Conservation (phyloP, 2,888 invertebrate species). For the Athrips mouffetella region DNA sequence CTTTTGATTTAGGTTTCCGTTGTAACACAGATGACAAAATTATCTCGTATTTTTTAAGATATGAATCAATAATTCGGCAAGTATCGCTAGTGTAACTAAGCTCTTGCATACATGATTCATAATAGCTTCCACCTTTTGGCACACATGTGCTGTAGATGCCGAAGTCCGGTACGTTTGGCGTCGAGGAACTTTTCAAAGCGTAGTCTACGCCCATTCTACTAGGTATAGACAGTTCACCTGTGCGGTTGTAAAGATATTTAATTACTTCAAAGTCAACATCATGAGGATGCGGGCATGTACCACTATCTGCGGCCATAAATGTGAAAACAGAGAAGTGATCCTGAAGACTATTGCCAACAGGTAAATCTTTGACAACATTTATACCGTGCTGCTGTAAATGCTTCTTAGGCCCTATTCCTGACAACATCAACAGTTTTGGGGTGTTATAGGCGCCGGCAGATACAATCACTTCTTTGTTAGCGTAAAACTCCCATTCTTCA, state of each 20-base stretch:
- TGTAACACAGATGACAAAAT: background rate
- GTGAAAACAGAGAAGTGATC: constrained; percentile 57
- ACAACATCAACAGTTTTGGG: constrained; percentile 54
- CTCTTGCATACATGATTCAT: background rate
- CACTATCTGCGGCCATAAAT: constrained; percentile 47
- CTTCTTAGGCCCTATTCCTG: constrained; percentile 55
- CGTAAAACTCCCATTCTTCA: constrained; percentile 38
- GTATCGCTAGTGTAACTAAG: background rate
- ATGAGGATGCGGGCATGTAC: constrained; percentile 40
- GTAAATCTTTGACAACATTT: constrained; percentile 43
- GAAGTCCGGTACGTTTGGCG: constrained; percentile 48
- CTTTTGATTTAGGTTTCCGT: background rate
- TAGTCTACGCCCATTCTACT: constrained; percentile 52
- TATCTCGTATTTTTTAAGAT: background rate
- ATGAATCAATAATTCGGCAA: background rate
- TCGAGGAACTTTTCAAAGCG: constrained; percentile 28
- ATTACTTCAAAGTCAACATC: constrained; percentile 41
- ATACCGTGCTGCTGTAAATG: constrained; percentile 42
- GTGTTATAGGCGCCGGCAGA: constrained; percentile 61
- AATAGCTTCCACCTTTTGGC: constrained; percentile 19
- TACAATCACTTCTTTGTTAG: constrained; percentile 51
- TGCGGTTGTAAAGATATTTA: constrained; percentile 48
- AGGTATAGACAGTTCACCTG: constrained; percentile 41
- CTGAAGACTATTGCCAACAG: constrained; percentile 59
- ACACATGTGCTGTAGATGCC: constrained; percentile 55